Evolutionary conservation across 2,888 invertebrate genomes (phyloP).

Genomic region (Amaurobius ferox): DNA sequence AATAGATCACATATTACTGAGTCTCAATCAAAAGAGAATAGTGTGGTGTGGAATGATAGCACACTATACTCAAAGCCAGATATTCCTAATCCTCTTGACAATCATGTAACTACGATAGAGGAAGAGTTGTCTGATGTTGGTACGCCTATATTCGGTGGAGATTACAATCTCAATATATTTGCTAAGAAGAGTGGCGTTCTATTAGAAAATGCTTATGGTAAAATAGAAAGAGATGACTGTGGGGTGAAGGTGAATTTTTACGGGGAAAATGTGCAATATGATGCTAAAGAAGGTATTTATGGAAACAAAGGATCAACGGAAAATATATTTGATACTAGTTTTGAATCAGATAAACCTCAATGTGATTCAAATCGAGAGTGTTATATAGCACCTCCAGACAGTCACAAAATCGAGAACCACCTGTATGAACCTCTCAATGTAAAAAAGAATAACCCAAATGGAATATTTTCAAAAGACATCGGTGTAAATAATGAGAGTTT

Average conservation of each 20-base stretch:
- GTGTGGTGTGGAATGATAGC: constrained; percentile 34
- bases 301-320: not conserved
- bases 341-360: constrained; percentile 6
- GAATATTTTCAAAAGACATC: not conserved
- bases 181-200: constrained; percentile 53
- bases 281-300: not conserved
- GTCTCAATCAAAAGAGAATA: not conserved
- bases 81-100: not conserved
- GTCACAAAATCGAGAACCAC: not conserved
- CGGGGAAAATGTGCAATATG: constrained; percentile 30
- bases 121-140: constrained; percentile 49
- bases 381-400: not conserved
- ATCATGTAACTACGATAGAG: constrained; percentile 25
- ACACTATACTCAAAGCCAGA: constrained; percentile 20
- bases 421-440: constrained; percentile 11
- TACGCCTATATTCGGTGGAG: constrained; percentile 14
- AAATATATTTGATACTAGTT: constrained; percentile 24
- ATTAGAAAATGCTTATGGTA: constrained; percentile 51
- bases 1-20: not conserved
- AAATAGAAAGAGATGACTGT: constrained; percentile 47
- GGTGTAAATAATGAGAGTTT: not conserved
- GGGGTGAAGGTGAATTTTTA: constrained; percentile 63
- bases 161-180: constrained; percentile 54
- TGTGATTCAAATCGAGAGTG: not conserved
- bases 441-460: not conserved